These are phyloP conservation scores for Sciurus carolinensis DNA, from an alignment of 2,797 vertebrate genomes.

Conservation along the genomic window DNA sequence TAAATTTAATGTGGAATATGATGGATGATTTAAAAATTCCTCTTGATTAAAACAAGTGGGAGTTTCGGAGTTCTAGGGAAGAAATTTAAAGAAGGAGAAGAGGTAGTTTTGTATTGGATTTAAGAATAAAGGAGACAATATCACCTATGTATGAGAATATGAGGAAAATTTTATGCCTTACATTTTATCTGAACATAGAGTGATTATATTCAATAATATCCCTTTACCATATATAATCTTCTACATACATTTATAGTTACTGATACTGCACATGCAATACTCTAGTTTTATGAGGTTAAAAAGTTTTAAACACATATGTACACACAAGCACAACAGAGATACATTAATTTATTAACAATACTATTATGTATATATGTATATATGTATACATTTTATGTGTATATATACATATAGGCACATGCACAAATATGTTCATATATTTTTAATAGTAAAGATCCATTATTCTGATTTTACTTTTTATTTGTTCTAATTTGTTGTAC, in stretches of 20 bases:
- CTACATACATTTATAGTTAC: neutral
- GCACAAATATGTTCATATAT: neutral
- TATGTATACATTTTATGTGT: neutral
- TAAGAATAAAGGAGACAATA: neutral
- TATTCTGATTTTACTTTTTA: too few relatives aligned
- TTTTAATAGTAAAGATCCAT: neutral
- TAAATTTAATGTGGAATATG: neutral
- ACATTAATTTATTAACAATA: neutral
- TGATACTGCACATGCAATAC: neutral
- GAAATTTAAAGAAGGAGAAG: neutral
- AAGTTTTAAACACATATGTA: neutral
- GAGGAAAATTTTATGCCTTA: neutral
- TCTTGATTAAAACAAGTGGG: neutral
- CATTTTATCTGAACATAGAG: neutral
- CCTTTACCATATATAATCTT: neutral
- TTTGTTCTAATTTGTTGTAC: too few relatives aligned
- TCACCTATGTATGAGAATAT: neutral
- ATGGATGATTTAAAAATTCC: neutral
- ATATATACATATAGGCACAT: neutral
- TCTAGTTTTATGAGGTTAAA: neutral
- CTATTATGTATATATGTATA: neutral
- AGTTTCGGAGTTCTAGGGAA: neutral
- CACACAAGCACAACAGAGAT: neutral
- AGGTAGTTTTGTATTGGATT: neutral
- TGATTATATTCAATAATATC: neutral